These are phyloP conservation scores for Salvelinus alpinus DNA, from an alignment of 2,113 vertebrate genomes.

Conservation along the genomic window DNA sequence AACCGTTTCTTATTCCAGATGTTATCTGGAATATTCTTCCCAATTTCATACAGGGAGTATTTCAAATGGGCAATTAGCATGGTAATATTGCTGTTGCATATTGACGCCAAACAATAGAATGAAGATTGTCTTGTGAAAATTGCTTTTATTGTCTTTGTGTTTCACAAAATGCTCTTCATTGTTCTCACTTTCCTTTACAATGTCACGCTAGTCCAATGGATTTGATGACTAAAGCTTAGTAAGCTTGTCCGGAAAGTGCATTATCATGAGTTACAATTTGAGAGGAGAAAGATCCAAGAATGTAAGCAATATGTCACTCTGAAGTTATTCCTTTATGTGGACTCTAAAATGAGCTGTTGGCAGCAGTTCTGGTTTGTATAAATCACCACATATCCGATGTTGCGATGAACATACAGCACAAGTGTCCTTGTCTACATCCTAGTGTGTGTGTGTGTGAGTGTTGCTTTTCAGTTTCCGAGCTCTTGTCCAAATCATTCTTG, in stretches of 20 bases:
- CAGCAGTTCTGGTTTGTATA: conserved; percentile 37
- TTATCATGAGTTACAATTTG: background rate
- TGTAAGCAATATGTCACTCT: conserved; percentile 10
- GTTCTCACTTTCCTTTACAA: background rate
- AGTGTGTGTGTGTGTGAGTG: conserved; percentile 16
- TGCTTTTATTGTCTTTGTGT: background rate
- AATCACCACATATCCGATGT: conserved; percentile 23
- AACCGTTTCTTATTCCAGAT: background rate
- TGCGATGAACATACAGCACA: conserved; percentile 38
- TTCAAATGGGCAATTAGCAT: too few species aligned
- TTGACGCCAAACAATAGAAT: background rate
- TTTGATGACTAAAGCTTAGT: background rate
- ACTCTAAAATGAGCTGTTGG: conserved; percentile 26
- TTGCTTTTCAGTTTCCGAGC: conserved; percentile 58
- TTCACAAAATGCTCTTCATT: background rate
- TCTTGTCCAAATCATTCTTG: conserved; percentile 59
- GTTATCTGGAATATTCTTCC: background rate
- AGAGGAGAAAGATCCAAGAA: background rate
- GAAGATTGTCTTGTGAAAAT: background rate
- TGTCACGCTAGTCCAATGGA: background rate
- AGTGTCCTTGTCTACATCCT: conserved; percentile 48
- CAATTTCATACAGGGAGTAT: background rate
- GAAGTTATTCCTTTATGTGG: background rate
- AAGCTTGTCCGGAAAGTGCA: background rate
- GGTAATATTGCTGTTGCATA: background rate